phyloP scores from a whole-genome alignment of 2,888 invertebrate species.

The Synergus japonicus region DNA sequence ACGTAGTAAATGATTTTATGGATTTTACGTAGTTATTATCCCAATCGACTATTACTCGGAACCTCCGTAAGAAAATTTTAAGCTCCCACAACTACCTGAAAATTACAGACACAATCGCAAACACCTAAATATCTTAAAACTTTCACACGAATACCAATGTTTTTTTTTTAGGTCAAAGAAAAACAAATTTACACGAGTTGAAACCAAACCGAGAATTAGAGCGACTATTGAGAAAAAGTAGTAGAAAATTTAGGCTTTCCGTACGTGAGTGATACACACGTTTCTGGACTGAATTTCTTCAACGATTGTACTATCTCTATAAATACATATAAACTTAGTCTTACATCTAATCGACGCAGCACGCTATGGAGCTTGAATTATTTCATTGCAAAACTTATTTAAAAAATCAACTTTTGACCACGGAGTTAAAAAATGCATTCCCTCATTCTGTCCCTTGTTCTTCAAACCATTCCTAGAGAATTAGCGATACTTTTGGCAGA shows the following conservation, averaged over 20 bases:
- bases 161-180: conserved; percentile 13
- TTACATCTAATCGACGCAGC: conserved; percentile 38
- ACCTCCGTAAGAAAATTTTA: conserved; percentile 8
- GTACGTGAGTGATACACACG: conserved; percentile 31
- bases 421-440: neutral
- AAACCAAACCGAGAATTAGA: conserved; percentile 1
- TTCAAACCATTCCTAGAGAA: neutral
- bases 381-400: neutral
- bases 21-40: conserved; percentile 4
- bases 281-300: conserved; percentile 34
- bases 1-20: neutral
- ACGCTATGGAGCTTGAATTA: conserved; percentile 27
- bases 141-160: conserved; percentile 28
- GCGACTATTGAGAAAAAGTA: conserved; percentile 35
- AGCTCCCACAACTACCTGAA: conserved; percentile 9
- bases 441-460: neutral
- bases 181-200: neutral
- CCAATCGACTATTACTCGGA: neutral
- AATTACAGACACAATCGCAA: conserved; percentile 37
- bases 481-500: conserved; percentile 2
- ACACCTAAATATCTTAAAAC: conserved; percentile 26
- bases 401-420: neutral
- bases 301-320: conserved; percentile 36
- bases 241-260: conserved; percentile 38
- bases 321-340: conserved; percentile 33